Base-by-base conservation (phyloP, 2,113 vertebrate genomes). In the Scophthalmus maximus region DNA sequence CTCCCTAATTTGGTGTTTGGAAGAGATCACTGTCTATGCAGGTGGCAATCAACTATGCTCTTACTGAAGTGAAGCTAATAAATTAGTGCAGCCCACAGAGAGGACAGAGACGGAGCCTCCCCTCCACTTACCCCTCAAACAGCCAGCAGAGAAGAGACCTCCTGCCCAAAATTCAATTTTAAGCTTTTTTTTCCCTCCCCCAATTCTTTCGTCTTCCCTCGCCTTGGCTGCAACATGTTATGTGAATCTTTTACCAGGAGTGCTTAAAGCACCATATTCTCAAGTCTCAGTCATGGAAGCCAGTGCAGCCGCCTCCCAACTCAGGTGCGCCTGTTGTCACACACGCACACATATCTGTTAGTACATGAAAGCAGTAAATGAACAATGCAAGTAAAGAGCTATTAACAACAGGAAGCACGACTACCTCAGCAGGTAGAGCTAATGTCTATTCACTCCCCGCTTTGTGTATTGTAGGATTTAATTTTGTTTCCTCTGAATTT, bases 1-100 rank as follows among this genome's bases (percentile, higher is more conserved):
- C 50, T n/a, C 76, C 90, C 84, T 91, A 85, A 90, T 87, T 84
- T 83, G 67, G 69, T 78, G 68, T 90, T 91, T 91, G 82, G 84
- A 86, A 82, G 82, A 79, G 68, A 86, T 81, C 30, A 79, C 76
- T 85, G 82, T 82, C 70, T 82, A 64, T 68, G 84, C 87, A 88
- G 91, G 91, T 91, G 91, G 87, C 86, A 78, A 81, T 79, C 68
- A 85, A 64, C 60, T 58, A 55, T 81, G 73, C 78, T 79, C 47
- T 76, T 52, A 55, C 73, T 73, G 50, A 85, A 80, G 63, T 69
- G 78, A 81, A 64, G 87, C 30, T 76, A 79, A 80, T 81, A 73
- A 71, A 68, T 61, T 14, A 18, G 60, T 68, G 73, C 44, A 68
- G 50, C 78, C 60, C 57, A 70, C 36, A 53, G 58, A 80, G 51